phyloP scores from a whole-genome alignment of 1,140 invertebrate genomes.

The Macrotrachela quadricornifera region DNA sequence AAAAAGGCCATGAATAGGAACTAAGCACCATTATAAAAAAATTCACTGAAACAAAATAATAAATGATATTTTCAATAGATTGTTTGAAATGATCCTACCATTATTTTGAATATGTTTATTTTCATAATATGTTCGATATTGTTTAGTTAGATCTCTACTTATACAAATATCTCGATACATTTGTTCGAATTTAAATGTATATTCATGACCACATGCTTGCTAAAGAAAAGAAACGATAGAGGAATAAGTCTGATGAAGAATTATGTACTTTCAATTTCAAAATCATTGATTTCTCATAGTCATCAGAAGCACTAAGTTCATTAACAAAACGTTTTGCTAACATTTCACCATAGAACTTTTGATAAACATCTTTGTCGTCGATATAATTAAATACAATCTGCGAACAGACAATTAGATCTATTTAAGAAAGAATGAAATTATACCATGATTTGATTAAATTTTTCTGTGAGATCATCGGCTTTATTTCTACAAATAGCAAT shows the following conservation, averaged over 20 bases:
- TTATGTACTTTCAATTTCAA: slow-evolving; percentile 66
- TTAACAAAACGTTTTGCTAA: slow-evolving; percentile 83
- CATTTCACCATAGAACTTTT: slow-evolving; percentile 99
- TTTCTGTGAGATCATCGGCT: slow-evolving; percentile 83
- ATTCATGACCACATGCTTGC: slow-evolving; percentile 96
- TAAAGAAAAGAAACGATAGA: slow-evolving; percentile 14
- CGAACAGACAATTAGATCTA: too few species aligned
- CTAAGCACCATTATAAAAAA: slow-evolving; percentile 46
- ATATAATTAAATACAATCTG: slow-evolving; percentile 71
- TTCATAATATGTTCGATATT: slow-evolving; percentile 49
- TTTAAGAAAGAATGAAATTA: too few species aligned
- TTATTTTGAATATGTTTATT: too few species aligned
- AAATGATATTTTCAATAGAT: background rate
- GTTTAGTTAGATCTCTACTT: slow-evolving; percentile 86
- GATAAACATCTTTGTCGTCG: slow-evolving; percentile 99
- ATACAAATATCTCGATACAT: slow-evolving; percentile 98
- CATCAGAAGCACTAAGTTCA: slow-evolving; percentile 92
- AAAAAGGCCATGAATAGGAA: slow-evolving; percentile 92
- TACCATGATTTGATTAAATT: slow-evolving; percentile 68
- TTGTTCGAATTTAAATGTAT: slow-evolving; percentile 88
- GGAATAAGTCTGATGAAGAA: background rate
- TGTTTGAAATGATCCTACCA: too few species aligned
- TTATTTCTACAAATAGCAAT: slow-evolving; percentile 11
- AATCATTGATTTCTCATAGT: slow-evolving; percentile 97
- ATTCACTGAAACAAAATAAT: slow-evolving; percentile 8